A percentile compares a stretch with the other conserved stretches of the same genome.
Evolutionary conservation across 2,888 invertebrate species (phyloP).

Genomic region (Brachypalpus laphriformis): DNA sequence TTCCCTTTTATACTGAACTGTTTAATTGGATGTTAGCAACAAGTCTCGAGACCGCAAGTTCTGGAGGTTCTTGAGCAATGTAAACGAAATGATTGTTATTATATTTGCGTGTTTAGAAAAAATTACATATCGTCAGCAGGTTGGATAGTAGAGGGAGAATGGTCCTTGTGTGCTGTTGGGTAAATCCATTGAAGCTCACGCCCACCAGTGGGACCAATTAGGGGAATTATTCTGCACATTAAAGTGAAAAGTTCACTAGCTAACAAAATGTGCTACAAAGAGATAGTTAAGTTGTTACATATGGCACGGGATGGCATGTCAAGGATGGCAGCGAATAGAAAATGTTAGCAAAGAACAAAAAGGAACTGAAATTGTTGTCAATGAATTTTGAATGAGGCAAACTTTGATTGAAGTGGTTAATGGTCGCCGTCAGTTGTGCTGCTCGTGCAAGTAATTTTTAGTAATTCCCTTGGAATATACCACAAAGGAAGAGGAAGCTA

Average conservation of each 20-base stretch:
- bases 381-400: conserved; percentile 67
- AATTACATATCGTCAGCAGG: conserved; percentile 15
- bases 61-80: conserved; percentile 44
- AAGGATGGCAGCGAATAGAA: conserved; percentile 26
- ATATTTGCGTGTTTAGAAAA: conserved; percentile 55
- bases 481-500: not conserved
- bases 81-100: conserved; percentile 45
- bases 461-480: conserved; percentile 26
- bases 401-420: conserved; percentile 60
- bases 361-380: conserved; percentile 41
- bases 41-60: conserved; percentile 44
- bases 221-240: conserved; percentile 53
- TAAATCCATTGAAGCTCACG: conserved; percentile 4
- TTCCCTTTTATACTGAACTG: not conserved
- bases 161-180: conserved; percentile 6
- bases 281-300: not conserved
- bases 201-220: conserved; percentile 61
- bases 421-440: conserved; percentile 14
- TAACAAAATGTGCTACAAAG: not conserved
- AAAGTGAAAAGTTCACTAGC: not conserved
- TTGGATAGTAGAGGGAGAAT: not conserved
- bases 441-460: not conserved
- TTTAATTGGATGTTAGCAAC: conserved; percentile 64
- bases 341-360: not conserved
- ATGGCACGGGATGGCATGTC: conserved; percentile 14